Base-by-base conservation (phyloP, 2,113 vertebrate species). In the Brachyhypopomus occidentalis region DNA sequence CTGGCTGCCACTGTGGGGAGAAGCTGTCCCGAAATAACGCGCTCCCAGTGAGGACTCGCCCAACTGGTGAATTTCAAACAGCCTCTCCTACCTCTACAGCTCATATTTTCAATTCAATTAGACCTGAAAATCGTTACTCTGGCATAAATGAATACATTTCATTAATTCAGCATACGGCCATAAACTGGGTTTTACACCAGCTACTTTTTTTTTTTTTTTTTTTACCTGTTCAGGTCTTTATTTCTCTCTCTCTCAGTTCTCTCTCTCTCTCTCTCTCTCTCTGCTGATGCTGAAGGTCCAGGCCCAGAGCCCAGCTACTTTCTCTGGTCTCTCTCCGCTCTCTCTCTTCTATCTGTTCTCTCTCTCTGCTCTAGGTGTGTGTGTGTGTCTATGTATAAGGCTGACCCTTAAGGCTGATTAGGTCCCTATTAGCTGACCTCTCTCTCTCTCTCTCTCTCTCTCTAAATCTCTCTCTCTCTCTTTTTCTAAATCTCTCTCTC, bases 211-310 rank as follows among this genome's bases (percentile, higher is more conserved):
- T 34, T 22, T 38, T 5, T 20, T 70, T 69, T 55, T 38, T 55
- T 83, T 36, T 52, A 52, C 12, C 12, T 52, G 12, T 52, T 52
- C 12, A 52, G 11, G 11, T 79, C 77, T 71, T 30, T 30, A 69
- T 69, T 77, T 74, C 45, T 69, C 30, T 70, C 59, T 85, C 45
- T 59, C 8, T 55, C 41, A 60, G 45, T 52, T 38, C 55, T 83
- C 25, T 80, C 79, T 71, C 25, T 36, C 72, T 62, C 79, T 76
- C 45, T 63, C 30, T 70, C 60, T 85, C 48, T 52, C 8, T 62
- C 55, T 69, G 81, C 83, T 78, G 72, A 85, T 85, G 81, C 89
- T 83, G 85, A 83, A 84, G 82, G 86, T 84, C 84, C 83, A 82
- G 83, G 85, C 83, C 73, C 72, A 80, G 45, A 84, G 82, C 64